Base-by-base conservation (phyloP, 2,113 vertebrate genomes). In the Channa argus region DNA sequence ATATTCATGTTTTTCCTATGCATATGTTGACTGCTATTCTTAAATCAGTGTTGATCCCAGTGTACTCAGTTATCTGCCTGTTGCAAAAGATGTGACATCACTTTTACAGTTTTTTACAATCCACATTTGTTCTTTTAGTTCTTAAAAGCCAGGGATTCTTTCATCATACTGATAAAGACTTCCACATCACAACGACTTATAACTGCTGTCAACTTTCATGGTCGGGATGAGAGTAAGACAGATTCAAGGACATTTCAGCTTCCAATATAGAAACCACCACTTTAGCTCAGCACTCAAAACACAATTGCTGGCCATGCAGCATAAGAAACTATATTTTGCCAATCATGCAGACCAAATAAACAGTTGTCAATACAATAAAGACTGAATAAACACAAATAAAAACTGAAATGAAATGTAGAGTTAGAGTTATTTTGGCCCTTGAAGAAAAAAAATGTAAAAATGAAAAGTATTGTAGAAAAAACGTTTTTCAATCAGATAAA, bases 141-240 rank as follows among this genome's bases (percentile, higher is more conserved):
- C 8, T 3, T 43, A 36, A 64, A 56, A 61, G 3, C 44, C 11
- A 3, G 4, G 8, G 39, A 74, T 41, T 51, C 36, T 46, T 5
- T 65, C 38, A 45, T 63, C 58, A 49, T 12, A 47, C 72, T 54
- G 80, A 61, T 34, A 47, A 72, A 80, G 59, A 74, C 56, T 53
- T 86, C 49, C n/a, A 41, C 15, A 24, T 65, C 3, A 15, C 1
- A 8, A 41, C 52, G 51, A 14, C 54, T 70, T 51, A n/a, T 63
- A 64, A 77, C 45, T 44, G 52, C 54, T 65, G 55, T 62, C 45
- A 33, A 51, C 58, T 41, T 60, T 59, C 58, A 84, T 44, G 58
- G 74, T 53, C 72, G 34, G 67, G 67, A 63, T 5, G 38, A 77
- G 33, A n/a, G 12, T 52, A 49, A 74, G 84, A 80, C 52, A 55